These are phyloP conservation scores for Oikopleura albicans DNA, from an alignment of 23 tunicate species.

Conservation along the genomic window DNA sequence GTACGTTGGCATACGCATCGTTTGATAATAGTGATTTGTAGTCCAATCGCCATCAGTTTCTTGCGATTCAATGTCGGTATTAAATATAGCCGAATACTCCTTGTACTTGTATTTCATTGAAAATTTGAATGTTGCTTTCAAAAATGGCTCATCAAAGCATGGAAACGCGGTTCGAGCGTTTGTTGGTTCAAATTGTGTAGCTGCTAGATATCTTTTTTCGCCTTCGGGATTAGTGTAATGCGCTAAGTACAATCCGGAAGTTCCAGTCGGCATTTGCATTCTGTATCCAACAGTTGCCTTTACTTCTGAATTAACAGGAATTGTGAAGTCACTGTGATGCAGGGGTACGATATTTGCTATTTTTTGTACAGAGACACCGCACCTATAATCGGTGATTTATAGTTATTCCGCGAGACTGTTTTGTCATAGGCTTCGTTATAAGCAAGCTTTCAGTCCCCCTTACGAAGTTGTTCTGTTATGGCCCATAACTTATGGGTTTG, in stretches of 20 bases:
- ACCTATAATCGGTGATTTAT: no score
- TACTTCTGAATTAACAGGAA: not conserved
- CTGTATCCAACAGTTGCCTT: not conserved
- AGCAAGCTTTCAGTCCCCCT: no score
- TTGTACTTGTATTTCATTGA: constrained; percentile 43
- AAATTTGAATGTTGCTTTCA: constrained; percentile 78
- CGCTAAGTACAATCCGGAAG: not conserved
- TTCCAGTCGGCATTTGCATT: not conserved
- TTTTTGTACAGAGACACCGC: no score
- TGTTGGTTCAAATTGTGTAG: constrained; percentile 67
- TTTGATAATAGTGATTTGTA: constrained; percentile 35
- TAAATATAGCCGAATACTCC: constrained; percentile 47
- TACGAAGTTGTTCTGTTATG: no score
- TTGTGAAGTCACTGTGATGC: not conserved
- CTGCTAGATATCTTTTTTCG: not conserved
- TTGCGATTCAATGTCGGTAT: constrained; percentile 31
- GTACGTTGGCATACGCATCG: constrained; percentile 86
- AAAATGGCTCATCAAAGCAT: constrained; percentile 89
- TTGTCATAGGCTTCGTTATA: no score
- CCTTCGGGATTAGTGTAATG: not conserved
- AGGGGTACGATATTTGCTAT: no score
- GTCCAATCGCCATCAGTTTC: constrained; percentile 14
- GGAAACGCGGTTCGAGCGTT: constrained; percentile 73
- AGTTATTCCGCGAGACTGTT: no score
- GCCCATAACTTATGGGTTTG: no score